These are phyloP conservation scores for Centrocercus urophasianus DNA, from an alignment of 2,113 vertebrate genomes.

Conservation along the genomic window DNA sequence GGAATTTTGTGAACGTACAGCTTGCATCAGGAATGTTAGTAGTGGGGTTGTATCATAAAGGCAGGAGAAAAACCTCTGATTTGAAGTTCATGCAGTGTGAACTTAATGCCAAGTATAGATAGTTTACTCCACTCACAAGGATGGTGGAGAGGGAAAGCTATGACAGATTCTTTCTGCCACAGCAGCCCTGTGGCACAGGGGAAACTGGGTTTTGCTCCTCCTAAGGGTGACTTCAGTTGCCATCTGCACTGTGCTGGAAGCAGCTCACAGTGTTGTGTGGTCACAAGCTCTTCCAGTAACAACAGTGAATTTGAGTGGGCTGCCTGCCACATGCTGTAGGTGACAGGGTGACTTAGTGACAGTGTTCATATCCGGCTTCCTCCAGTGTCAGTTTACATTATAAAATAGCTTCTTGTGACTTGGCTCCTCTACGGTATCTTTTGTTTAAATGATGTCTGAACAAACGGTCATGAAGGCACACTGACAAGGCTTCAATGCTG, in stretches of 20 bases:
- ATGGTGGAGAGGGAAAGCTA: background rate
- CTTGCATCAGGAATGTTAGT: background rate
- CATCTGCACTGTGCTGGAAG: fast-evolving
- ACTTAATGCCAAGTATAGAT: background rate
- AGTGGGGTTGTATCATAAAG: background rate
- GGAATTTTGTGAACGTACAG: background rate
- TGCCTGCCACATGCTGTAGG: background rate
- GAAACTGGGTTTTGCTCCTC: background rate
- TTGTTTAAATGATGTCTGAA: background rate
- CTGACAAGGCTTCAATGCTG: background rate
- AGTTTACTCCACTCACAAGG: background rate
- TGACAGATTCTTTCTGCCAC: background rate
- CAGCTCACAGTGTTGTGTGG: background rate
- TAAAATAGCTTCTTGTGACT: background rate
- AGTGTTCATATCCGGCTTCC: background rate
- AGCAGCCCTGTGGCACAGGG: background rate
- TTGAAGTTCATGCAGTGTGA: background rate
- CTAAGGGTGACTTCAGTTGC: background rate
- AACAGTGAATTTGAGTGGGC: background rate
- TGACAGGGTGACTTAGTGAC: background rate
- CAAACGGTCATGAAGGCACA: background rate
- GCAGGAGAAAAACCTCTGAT: background rate
- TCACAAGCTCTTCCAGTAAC: background rate
- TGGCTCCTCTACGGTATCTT: background rate
- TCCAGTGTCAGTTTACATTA: background rate